These are phyloP conservation scores for Coryphaenoides rupestris DNA, from an alignment of 2,113 vertebrate species.

Conservation along the genomic window DNA sequence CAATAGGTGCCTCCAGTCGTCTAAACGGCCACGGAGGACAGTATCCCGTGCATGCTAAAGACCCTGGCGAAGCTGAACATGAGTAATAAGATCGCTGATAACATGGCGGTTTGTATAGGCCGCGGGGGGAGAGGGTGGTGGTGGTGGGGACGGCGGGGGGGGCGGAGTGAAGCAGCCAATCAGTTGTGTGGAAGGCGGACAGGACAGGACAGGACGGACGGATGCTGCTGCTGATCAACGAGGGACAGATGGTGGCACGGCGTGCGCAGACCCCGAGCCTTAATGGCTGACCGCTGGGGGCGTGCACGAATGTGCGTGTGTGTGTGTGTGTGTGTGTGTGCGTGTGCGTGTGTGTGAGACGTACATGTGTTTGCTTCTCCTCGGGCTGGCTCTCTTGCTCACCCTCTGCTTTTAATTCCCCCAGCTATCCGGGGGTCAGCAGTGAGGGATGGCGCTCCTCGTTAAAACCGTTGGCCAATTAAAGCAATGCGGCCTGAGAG, in stretches of 20 bases:
- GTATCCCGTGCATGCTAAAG: slow-evolving; percentile 51
- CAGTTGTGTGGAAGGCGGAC: slow-evolving; percentile 22
- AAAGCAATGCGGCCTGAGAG: slow-evolving; percentile 58
- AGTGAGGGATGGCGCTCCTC: slow-evolving; percentile 68
- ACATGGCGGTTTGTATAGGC: slow-evolving; percentile 24
- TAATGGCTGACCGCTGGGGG: slow-evolving; percentile 43
- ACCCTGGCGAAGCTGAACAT: slow-evolving; percentile 44
- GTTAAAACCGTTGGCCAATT: slow-evolving; percentile 75
- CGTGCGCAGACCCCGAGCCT: slow-evolving; percentile 8
- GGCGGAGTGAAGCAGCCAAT: slow-evolving; percentile 54
- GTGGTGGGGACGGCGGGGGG: slow-evolving; percentile 18
- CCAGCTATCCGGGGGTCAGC: slow-evolving; percentile 68
- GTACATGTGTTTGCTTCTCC: neutral
- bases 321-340: slow-evolving; percentile 29
- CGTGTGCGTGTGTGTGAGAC: slow-evolving; percentile 20
- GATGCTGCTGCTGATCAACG: slow-evolving; percentile 56
- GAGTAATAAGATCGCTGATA: slow-evolving; percentile 52
- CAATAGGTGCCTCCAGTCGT: slow-evolving; percentile 76
- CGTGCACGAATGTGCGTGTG: too few species aligned
- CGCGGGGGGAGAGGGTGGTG: slow-evolving; percentile 13
- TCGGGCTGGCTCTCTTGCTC: slow-evolving; percentile 34
- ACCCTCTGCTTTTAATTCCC: slow-evolving; percentile 60
- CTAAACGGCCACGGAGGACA: slow-evolving; percentile 59
- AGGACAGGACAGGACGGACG: too few species aligned
- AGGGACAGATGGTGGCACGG: slow-evolving; percentile 49